phyloP scores from a whole-genome alignment of 2,113 vertebrate species.

The Mus spicilegus region DNA sequence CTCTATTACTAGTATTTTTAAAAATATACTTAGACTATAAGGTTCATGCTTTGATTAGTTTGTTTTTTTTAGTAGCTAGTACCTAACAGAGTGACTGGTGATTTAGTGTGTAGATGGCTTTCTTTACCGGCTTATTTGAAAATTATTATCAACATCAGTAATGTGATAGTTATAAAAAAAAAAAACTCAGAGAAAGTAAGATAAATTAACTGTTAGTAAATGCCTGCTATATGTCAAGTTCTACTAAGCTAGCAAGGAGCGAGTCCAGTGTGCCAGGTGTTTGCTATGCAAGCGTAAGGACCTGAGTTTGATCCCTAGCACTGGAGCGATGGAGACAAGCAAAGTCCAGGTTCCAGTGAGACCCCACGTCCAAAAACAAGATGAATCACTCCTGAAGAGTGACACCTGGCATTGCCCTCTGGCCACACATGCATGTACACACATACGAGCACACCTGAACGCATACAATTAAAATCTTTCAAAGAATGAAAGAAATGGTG shows the following conservation, averaged over 20 bases:
- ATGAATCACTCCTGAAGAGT: not conserved
- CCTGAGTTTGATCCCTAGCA: too few species aligned
- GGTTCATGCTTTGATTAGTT: slow-evolving; percentile 15
- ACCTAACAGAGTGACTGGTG: not conserved
- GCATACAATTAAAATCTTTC: not conserved
- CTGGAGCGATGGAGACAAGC: not conserved
- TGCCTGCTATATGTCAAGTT: not conserved
- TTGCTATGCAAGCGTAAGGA: not conserved
- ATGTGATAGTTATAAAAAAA: slow-evolving; percentile 21
- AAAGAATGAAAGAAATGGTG: not conserved
- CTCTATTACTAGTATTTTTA: slow-evolving; percentile 22
- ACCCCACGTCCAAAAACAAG: not conserved
- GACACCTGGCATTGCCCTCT: too few species aligned
- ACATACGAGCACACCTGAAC: not conserved
- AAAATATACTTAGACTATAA: not conserved
- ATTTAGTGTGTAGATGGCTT: not conserved
- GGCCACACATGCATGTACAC: not conserved
- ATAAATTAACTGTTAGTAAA: slow-evolving; percentile 54
- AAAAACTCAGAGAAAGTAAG: not conserved
- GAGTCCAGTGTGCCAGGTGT: too few species aligned
- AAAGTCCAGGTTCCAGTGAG: not conserved
- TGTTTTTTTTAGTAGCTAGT: slow-evolving; percentile 37
- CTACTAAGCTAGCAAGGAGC: not conserved
- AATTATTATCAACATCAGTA: slow-evolving; percentile 1
- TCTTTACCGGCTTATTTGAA: slow-evolving; percentile 46